Evolutionary conservation across 2,888 invertebrate genomes (phyloP).

Genomic region (Heliconius ethilla): DNA sequence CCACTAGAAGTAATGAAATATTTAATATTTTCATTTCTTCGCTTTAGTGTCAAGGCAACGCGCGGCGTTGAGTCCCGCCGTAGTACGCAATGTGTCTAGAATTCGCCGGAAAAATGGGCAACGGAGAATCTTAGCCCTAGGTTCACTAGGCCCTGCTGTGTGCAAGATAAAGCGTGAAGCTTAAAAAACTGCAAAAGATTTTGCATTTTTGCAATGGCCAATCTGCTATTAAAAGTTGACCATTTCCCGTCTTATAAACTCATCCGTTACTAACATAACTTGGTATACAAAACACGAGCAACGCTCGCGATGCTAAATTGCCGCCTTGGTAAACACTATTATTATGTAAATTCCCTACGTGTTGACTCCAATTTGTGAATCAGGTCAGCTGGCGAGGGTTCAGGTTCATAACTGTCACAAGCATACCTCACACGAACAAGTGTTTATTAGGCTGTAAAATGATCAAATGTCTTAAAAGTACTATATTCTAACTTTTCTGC

Average conservation of each 20-base stretch:
- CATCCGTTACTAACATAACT: slow-evolving; percentile 15
- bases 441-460: slow-evolving; percentile 5
- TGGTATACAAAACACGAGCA: slow-evolving; percentile 34
- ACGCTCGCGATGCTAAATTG: slow-evolving; percentile 55
- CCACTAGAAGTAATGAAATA: too few relatives aligned
- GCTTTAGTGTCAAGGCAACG: too few relatives aligned
- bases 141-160: too few relatives aligned
- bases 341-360: slow-evolving; percentile 67
- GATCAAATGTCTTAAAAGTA: neutral
- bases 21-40: too few relatives aligned
- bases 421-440: slow-evolving; percentile 18
- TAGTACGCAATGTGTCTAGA: too few relatives aligned
- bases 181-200: neutral
- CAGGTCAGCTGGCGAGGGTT: slow-evolving; percentile 40
- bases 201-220: neutral
- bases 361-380: slow-evolving; percentile 53
- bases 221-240: neutral
- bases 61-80: too few relatives aligned
- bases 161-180: too few relatives aligned
- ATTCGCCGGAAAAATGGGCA: too few relatives aligned
- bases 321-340: slow-evolving; percentile 62
- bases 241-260: slow-evolving; percentile 5
- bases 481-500: neutral
- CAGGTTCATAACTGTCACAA: slow-evolving; percentile 35
- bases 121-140: too few relatives aligned